Evolutionary conservation across 2,888 invertebrate genomes (phyloP).

Genomic region (Cabera pusaria): DNA sequence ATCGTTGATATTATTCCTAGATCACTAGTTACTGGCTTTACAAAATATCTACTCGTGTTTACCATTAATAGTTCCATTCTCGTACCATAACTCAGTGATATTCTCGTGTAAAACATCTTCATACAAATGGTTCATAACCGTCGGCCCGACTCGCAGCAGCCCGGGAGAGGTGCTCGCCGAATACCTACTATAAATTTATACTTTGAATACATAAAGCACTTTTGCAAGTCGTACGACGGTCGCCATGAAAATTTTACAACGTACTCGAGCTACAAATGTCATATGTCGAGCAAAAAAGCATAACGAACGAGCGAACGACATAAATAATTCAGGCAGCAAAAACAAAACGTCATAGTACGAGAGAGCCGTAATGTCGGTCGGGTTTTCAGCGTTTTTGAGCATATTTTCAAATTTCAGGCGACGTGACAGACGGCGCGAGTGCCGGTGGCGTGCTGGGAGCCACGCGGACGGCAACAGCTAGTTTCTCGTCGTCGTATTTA

Average conservation of each 20-base stretch:
- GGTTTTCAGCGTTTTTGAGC: constrained; percentile 11
- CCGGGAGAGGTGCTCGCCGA: constrained; percentile 3
- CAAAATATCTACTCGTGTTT: too few species aligned
- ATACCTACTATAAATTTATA: constrained; percentile 16
- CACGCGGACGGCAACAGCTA: too few species aligned
- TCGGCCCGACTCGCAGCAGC: not conserved
- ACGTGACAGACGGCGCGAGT: too few species aligned
- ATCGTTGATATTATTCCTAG: too few species aligned
- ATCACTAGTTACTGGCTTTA: too few species aligned
- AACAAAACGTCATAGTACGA: constrained; percentile 19
- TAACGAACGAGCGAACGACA: constrained; percentile 13
- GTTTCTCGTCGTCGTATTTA: too few species aligned
- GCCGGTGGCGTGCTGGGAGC: too few species aligned
- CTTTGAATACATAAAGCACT: constrained; percentile 21
- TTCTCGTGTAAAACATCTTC: not conserved
- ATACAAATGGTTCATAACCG: not conserved
- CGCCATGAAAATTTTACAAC: constrained; percentile 23
- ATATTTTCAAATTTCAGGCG: constrained; percentile 14
- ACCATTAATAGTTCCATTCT: too few species aligned
- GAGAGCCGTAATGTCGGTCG: constrained; percentile 5
- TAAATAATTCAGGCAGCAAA: constrained; percentile 26
- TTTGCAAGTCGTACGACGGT: constrained; percentile 17
- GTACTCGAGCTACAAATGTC: constrained; percentile 25
- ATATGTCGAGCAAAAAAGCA: constrained; percentile 24
- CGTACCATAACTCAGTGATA: too few species aligned